phyloP scores from a whole-genome alignment of 2,888 invertebrate genomes.

The Dolichomitus sp. region DNA sequence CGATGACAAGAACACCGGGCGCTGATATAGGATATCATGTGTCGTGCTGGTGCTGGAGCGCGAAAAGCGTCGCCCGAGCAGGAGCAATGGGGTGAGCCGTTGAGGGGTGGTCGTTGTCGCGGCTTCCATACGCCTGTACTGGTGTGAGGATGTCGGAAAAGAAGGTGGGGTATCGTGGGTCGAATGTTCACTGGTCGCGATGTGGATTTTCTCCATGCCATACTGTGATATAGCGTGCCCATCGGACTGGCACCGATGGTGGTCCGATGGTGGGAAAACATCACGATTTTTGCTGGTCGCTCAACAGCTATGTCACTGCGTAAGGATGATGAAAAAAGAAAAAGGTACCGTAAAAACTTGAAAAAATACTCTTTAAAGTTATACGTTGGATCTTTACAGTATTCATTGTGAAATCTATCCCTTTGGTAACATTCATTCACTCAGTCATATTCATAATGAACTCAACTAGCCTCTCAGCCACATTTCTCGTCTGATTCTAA shows the following conservation, averaged over 20 bases:
- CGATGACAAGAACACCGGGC: conserved; percentile 63
- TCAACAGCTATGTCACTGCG: not conserved
- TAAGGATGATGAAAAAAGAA: not conserved
- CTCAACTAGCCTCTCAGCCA: not conserved
- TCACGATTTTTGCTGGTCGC: not conserved
- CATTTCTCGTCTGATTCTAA: conserved; percentile 13
- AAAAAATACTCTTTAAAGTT: not conserved
- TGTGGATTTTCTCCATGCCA: conserved; percentile 46
- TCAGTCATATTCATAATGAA: not conserved
- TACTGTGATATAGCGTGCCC: not conserved
- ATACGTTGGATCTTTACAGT: not conserved
- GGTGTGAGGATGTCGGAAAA: conserved; percentile 53
- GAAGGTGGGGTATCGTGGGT: conserved; percentile 57
- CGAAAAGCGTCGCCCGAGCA: conserved; percentile 47
- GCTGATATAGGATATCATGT: conserved; percentile 55
- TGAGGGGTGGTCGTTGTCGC: conserved; percentile 22
- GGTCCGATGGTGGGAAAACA: not conserved
- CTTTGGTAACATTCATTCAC: not conserved
- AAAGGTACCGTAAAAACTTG: not conserved
- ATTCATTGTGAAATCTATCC: not conserved
- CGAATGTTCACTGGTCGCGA: conserved; percentile 68
- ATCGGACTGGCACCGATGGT: not conserved
- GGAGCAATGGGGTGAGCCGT: conserved; percentile 40
- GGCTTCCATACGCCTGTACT: not conserved
- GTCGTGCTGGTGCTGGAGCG: conserved; percentile 41